Base-by-base conservation (phyloP, 2,797 vertebrate species). In the Leptoclinus maculatus region DNA sequence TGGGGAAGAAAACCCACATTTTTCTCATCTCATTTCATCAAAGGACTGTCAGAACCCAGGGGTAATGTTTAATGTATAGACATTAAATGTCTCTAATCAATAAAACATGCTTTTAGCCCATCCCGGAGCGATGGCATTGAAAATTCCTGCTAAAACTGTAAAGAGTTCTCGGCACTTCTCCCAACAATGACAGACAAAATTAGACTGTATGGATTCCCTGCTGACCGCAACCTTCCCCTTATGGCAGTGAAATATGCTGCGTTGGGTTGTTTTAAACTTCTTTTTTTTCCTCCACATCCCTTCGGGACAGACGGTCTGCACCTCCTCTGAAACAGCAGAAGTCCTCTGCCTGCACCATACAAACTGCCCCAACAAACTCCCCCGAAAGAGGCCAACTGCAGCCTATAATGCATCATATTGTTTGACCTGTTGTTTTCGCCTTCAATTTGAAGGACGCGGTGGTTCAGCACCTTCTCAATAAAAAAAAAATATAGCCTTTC, bases 11-110 rank as follows among this genome's bases (percentile, higher is more conserved):
- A 78, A 76, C 54, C 34, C 9, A 38, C 11, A 70, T 74, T 83
- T 76, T 81, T 83, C 70, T 83, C 47, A 85, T 86, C 74, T 83
- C 14, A 60, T 77, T 83, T 84, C 80, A 87, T 87, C 79, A 89
- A 87, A 91, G 58, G 63, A 41, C 65, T 67, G 79, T 73, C 79
- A 83, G 62, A 65, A 53, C 79, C 60, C 67, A 0, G 3, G 49
- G 65, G 71, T 86, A 74, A 87, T 85, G 76, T 83, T 87, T 83
- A 74, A 91, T 82, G 79, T 70, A 84, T 41, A 84, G 53, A 82
- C 60, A 87, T 83, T 78, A 76, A 86, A 88, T 75, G 64, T 43
- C 49, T 75, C 45, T 68, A 68, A 86, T 90, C 82, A 88, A 88
- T 89, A 83, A 88, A 80, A 74, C 68, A 88, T 82, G 71, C 45